phyloP scores from a whole-genome alignment of 2,888 invertebrate species.

The Crematogaster levior region DNA sequence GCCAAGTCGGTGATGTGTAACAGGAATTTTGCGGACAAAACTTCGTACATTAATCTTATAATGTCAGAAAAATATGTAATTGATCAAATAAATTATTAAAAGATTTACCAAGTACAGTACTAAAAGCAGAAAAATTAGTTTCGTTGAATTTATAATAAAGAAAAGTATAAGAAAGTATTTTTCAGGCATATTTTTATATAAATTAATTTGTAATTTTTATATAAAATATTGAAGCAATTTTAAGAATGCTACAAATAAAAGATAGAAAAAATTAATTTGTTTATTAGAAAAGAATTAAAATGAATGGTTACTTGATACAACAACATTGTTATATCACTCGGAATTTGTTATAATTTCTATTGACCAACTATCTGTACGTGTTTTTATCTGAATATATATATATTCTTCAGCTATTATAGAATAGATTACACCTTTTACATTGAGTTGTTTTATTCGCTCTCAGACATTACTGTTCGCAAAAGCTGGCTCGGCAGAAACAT shows the following conservation, averaged over 20 bases:
- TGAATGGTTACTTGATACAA: not conserved
- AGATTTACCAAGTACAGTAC: not conserved
- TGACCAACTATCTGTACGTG: no score
- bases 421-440: not conserved
- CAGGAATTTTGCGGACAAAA: not conserved
- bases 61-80: conserved; percentile 1
- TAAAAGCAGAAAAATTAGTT: not conserved
- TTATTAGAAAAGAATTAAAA: not conserved
- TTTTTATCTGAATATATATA: not conserved
- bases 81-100: not conserved
- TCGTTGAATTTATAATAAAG: not conserved
- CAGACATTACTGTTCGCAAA: conserved; percentile 23
- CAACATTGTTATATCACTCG: not conserved
- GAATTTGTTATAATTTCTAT: not conserved
- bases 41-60: not conserved
- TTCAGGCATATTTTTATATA: not conserved
- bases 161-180: not conserved
- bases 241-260: not conserved
- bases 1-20: not conserved
- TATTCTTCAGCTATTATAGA: not conserved
- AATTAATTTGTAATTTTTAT: not conserved
- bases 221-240: not conserved
- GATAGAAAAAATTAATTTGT: not conserved
- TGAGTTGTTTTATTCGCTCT: conserved; percentile 9
- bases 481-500: conserved; percentile 62